Conservation (phyloP, 2,888 invertebrate species). For the Drosophila eohydei region DNA sequence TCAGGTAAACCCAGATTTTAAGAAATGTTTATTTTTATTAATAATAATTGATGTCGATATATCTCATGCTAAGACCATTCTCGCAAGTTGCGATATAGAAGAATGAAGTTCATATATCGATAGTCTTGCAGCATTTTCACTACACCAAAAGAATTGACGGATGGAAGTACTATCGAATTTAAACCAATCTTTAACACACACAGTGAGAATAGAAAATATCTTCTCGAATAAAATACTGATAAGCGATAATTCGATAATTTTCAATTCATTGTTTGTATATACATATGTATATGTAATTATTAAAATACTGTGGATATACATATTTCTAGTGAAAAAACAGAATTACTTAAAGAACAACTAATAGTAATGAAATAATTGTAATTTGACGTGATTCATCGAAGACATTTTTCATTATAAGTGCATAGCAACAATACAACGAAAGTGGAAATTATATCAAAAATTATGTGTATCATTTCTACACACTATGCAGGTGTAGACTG, state of each 20-base stretch:
- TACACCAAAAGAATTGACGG: neutral
- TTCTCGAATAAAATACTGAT: constrained; percentile 8
- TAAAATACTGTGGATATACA: constrained; percentile 58
- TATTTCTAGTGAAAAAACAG: constrained; percentile 56
- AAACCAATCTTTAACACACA: neutral
- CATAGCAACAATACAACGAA: constrained; percentile 11
- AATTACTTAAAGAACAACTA: constrained; percentile 26
- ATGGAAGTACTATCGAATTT: neutral
- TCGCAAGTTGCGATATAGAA: neutral
- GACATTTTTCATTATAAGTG: neutral
- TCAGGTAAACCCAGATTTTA: neutral
- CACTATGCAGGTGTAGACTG: constrained; percentile 40
- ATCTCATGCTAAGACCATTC: neutral
- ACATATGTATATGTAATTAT: constrained; percentile 55
- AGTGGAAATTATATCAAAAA: neutral
- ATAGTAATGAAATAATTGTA: constrained; percentile 13
- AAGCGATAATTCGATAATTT: constrained; percentile 47
- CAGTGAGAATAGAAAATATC: constrained; percentile 2
- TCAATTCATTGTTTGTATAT: constrained; percentile 43
- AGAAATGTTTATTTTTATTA: neutral
- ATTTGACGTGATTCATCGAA: constrained; percentile 18
- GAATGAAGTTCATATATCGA: neutral
- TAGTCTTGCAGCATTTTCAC: neutral
- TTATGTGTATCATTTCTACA: constrained; percentile 23
- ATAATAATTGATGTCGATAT: neutral